Base-by-base conservation (phyloP, 2,888 invertebrate species). In the Mythimna lalbum region DNA sequence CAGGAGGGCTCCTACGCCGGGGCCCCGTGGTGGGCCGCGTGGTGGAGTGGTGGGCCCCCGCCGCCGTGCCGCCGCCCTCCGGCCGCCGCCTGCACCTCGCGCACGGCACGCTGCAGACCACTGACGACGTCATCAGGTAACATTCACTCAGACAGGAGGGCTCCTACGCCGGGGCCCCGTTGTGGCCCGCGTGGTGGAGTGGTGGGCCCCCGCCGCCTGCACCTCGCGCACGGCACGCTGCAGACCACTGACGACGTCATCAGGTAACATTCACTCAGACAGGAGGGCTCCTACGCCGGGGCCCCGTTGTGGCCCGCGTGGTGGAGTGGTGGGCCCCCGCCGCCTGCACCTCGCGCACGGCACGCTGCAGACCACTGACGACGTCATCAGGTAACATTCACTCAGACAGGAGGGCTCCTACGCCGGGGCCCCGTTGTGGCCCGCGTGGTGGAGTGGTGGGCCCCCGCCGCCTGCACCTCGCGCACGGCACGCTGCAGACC, bases 241-340 rank as follows among this genome's bases (percentile, higher is more conserved):
- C 89, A 90, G 87, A 85, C 90, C 97, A 98, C 95, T 4, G 89
- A 86, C 74, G 92, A 93, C 70, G 74, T 93, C 1, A 92, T 92
- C 89, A 85, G 90, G 92, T 91, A 36, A 59, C 52, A 2, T n/a
- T 10, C 43, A 55, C 31, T n/a, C 31, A 10, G n/a, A 9, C 47
- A 49, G 7, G 47, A 47, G 17, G 9, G 98, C 98, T 98, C 98
- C 62, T 99, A 99, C 12, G 89, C 91, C 76, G 71, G 43, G 43
- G 17, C 17, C 14, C 17, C 43, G 17, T 43, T 14, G 98, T 99
- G 71, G 98, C 99, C 0, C 97, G 98, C 31, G 97, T 99, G 69
- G 98, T 99, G 63, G 99, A 99, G 95, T 99, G 99, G 99, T 99
- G 98, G 98, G 98, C 98, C 62, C 99, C 99, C 12, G 88, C 91